phyloP scores from a whole-genome alignment of 2,113 vertebrate species.

The Oenanthe melanoleuca region DNA sequence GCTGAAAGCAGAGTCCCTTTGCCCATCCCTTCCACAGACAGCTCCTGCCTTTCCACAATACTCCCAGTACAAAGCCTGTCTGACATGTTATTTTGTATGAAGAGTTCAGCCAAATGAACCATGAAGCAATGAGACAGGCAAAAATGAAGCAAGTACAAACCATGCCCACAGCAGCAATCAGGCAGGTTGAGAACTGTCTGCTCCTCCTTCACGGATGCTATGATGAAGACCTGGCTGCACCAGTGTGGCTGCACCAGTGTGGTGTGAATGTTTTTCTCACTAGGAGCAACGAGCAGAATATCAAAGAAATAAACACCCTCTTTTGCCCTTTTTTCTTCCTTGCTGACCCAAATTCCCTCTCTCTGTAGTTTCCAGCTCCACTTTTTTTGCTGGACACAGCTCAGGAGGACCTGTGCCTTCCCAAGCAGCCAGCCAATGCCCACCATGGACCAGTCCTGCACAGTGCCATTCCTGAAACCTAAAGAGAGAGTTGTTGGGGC shows the following conservation, averaged over 20 bases:
- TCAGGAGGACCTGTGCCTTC: background rate
- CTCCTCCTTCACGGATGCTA: background rate
- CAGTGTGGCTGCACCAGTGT: fast-evolving
- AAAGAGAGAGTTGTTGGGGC: background rate
- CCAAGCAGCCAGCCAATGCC: background rate
- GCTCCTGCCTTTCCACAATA: background rate
- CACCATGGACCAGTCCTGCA: background rate
- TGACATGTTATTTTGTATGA: background rate
- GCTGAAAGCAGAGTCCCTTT: slow-evolving; percentile 13
- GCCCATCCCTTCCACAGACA: background rate
- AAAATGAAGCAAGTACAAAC: slow-evolving; percentile 39
- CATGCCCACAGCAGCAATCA: slow-evolving; percentile 16
- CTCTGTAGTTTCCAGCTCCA: background rate
- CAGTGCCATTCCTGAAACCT: fast-evolving
- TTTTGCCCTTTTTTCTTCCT: background rate
- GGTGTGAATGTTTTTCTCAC: background rate
- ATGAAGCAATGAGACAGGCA: slow-evolving; percentile 21
- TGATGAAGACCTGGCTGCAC: background rate
- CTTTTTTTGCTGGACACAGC: background rate
- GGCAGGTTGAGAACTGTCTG: slow-evolving; percentile 55
- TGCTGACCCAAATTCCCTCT: background rate
- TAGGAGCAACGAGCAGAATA: background rate
- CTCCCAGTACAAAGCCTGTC: background rate
- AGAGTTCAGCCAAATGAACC: slow-evolving; percentile 50
- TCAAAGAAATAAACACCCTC: background rate